Conservation (phyloP, 2,797 vertebrate genomes). For the Sorex maritimensis region DNA sequence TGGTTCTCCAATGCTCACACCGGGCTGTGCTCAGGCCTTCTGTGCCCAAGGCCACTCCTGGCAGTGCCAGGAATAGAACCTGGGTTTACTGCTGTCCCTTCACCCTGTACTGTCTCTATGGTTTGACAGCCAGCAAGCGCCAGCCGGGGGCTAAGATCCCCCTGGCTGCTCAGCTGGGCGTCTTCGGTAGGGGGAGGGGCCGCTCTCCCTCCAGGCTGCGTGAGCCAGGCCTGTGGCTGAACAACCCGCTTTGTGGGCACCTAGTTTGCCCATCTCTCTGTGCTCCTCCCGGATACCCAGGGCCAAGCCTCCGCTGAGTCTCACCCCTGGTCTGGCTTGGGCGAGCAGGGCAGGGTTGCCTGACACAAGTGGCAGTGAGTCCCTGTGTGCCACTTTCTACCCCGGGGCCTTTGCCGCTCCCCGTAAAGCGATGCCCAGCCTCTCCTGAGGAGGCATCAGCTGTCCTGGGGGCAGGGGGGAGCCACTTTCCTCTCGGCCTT, state of each 20-base stretch:
- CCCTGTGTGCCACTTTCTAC: too few species aligned
- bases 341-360: not conserved
- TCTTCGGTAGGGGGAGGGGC: not conserved
- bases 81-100: too few species aligned
- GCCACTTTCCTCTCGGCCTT: not conserved
- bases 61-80: too few species aligned
- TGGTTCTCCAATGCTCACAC: not conserved
- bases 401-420: not conserved
- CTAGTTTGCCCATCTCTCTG: not conserved
- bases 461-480: not conserved
- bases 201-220: not conserved
- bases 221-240: not conserved
- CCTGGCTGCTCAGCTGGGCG: not conserved
- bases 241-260: too few species aligned
- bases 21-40: too few species aligned
- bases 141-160: not conserved
- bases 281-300: too few species aligned
- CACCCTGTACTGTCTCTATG: not conserved
- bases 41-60: too few species aligned
- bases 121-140: not conserved
- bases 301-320: too few species aligned
- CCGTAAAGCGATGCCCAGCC: not conserved
- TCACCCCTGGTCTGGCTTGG: not conserved
- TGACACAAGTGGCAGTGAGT: not conserved
- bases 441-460: too few species aligned